These are phyloP conservation scores for Hucho hucho DNA, from an alignment of 2,113 vertebrate species.

Conservation along the genomic window DNA sequence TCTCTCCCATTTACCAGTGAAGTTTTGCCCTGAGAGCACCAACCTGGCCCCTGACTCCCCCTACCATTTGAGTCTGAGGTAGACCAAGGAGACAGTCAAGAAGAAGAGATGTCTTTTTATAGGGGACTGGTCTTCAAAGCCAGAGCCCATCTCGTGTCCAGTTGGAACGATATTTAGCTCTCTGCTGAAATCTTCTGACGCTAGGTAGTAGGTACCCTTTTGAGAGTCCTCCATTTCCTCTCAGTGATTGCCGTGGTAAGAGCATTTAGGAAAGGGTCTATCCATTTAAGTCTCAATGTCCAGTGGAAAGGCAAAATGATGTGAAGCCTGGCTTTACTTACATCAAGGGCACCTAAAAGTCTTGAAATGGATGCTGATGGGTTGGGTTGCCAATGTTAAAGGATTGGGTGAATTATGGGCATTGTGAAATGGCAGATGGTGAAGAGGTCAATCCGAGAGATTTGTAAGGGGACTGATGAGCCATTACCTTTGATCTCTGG, in stretches of 20 bases:
- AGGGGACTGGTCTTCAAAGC: constrained; percentile 32
- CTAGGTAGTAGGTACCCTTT: constrained; percentile 8
- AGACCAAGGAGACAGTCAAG: neutral
- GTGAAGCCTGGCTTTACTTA: constrained; percentile 29
- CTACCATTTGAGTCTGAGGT: neutral
- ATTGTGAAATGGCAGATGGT: neutral
- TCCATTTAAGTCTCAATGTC: constrained; percentile 15
- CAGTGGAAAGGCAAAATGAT: constrained; percentile 32
- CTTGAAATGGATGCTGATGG: constrained; percentile 43
- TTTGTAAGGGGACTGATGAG: neutral
- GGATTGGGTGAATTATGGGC: constrained; percentile 4
- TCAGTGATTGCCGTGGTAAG: constrained; percentile 38
- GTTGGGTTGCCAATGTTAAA: constrained; percentile 27
- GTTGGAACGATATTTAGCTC: constrained; percentile 38
- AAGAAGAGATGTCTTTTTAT: constrained; percentile 9
- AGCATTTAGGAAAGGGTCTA: constrained; percentile 33
- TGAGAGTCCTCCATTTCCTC: constrained; percentile 24
- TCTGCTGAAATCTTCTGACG: constrained; percentile 30
- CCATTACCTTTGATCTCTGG: constrained; percentile 45
- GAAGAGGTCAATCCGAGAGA: neutral
- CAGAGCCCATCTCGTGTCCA: constrained; percentile 24
- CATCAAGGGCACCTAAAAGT: constrained; percentile 4
- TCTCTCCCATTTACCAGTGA: neutral
- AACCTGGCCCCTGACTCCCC: neutral
- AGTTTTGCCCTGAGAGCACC: neutral